Conservation (phyloP, 2,888 invertebrate species). For the Tethea ocularis region DNA sequence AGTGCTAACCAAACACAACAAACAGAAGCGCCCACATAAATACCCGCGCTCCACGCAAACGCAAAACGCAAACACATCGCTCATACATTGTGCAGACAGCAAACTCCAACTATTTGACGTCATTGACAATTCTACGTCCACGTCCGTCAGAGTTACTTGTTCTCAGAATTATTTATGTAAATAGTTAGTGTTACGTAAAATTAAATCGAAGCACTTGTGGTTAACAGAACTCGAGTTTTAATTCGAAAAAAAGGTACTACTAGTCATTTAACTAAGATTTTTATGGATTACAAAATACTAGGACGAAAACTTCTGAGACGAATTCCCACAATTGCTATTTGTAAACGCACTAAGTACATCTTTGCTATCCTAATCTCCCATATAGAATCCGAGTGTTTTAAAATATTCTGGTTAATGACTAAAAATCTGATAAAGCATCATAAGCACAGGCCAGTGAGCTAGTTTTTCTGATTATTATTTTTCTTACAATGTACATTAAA, state of each 20-base stretch:
- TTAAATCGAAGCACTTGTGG: not conserved
- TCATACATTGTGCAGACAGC: slow-evolving; percentile 14
- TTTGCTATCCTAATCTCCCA: no score
- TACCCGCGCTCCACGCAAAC: slow-evolving; percentile 28
- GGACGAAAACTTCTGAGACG: no score
- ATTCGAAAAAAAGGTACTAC: not conserved
- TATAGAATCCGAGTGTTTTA: no score
- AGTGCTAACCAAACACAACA: slow-evolving; percentile 21
- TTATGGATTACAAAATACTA: no score
- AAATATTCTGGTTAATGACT: no score
- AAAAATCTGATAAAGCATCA: no score
- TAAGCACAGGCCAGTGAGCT: no score
- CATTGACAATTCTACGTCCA: slow-evolving; percentile 25
- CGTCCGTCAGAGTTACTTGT: slow-evolving; percentile 32
- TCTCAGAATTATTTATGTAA: slow-evolving; percentile 35
- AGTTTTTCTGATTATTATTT: no score
- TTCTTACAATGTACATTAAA: no score
- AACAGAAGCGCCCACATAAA: slow-evolving; percentile 45
- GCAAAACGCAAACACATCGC: slow-evolving; percentile 29
- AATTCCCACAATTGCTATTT: no score
- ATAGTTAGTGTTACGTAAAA: slow-evolving; percentile 18
- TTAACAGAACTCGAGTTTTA: not conserved
- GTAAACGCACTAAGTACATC: no score
- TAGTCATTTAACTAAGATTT: not conserved
- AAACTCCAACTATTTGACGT: slow-evolving; percentile 44